Evolutionary conservation across 2,797 vertebrate species (phyloP).

Genomic region (Hypotaenidia philippensis): DNA sequence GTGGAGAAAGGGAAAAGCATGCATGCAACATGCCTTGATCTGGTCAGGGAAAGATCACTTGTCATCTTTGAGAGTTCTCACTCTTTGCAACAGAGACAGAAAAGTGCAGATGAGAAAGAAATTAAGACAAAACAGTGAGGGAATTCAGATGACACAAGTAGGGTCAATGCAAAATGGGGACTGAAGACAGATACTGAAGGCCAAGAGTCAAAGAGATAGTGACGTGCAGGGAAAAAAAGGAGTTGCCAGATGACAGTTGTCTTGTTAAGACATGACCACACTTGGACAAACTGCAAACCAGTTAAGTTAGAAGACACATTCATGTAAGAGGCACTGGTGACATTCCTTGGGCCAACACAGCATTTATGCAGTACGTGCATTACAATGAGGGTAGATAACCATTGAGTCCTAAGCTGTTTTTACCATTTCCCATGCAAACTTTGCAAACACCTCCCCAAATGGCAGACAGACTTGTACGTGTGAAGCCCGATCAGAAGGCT

Average conservation of each 20-base stretch:
- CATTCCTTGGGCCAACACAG: not conserved
- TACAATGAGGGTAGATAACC: not conserved
- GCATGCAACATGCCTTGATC: not conserved
- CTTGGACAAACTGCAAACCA: not conserved
- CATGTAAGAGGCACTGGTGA: not conserved
- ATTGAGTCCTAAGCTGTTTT: not conserved
- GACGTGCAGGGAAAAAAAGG: not conserved
- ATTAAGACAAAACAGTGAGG: not conserved
- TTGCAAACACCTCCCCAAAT: not conserved
- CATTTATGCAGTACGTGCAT: not conserved
- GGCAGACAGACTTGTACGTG: not conserved
- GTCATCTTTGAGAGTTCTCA: not conserved
- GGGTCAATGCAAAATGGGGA: not conserved
- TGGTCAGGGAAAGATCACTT: not conserved
- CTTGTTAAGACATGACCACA: not conserved
- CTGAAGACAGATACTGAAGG: not conserved
- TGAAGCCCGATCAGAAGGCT: constrained; percentile 6
- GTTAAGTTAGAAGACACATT: not conserved
- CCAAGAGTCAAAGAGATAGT: not conserved
- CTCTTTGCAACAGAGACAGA: not conserved
- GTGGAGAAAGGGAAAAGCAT: not conserved
- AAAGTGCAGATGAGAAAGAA: not conserved
- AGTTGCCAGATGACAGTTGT: not conserved
- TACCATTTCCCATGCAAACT: not conserved
- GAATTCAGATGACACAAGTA: not conserved